Base-by-base conservation (phyloP, 2,888 invertebrate species). In the Caenorhabditis plicata region DNA sequence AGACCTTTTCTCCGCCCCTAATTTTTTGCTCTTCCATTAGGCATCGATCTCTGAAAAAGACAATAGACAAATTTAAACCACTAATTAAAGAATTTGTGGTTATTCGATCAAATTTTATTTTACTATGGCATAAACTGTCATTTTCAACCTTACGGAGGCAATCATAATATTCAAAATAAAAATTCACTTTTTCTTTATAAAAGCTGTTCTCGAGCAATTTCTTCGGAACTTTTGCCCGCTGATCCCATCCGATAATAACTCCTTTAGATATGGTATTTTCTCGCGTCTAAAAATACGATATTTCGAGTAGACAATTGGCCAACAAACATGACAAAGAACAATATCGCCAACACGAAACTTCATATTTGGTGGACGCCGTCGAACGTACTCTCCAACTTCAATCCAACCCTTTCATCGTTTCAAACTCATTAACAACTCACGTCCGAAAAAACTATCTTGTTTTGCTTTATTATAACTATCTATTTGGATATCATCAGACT, bases 171-270 rank as follows among this genome's bases (percentile, higher is more conserved):
- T 11, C 17, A 22, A 26, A 13, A 43, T 20, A 26, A 25, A 32
- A 26, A 33, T 20, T 19, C 23, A 47, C 32, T 27, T 39, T 11
- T 48, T 47, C 1, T 39, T 44, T 8, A 32, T 43, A 32, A 38
- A 40, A 2, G 39, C 43, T 4, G 19, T 78, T 64, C 43, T 79
- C 65, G 4, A 85, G 41, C 83, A 84, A 85, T n/a, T 70, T 57
- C 31, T 82, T 81, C 25, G 85, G 85, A n/a, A 85, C 85, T 80
- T 82, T 81, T 4, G 84, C 83, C 31, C 67, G 68, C 46, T 78
- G 74, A 75, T 86, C 85, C 86, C 85, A 86, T 31, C 85, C 85
- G 32, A 85, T 78, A 42, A 86, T 83, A 11, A 86, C 85, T 2
- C 84, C 86, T 58, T 82, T n/a, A n/a, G n/a, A n/a, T n/a, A n/a